Conservation (phyloP, 2,113 vertebrate species). For the Cavia aperea region DNA sequence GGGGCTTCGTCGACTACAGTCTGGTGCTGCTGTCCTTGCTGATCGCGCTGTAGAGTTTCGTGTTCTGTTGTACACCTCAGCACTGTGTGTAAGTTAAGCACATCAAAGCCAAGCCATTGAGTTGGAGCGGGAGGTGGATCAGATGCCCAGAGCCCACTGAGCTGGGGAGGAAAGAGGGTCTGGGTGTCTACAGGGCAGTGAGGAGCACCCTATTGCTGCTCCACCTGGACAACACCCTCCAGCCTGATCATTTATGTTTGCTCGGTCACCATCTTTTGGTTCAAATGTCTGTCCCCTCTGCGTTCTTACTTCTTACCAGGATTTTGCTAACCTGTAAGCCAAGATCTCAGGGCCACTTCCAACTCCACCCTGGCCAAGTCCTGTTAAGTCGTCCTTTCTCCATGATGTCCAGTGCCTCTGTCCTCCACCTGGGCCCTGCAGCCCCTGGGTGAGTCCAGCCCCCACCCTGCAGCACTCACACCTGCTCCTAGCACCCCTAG, state of each 20-base stretch:
- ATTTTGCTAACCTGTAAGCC: neutral
- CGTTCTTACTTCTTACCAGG: neutral
- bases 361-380: neutral
- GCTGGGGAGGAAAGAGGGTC: accelerated
- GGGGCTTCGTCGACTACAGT: neutral
- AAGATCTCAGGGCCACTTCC: neutral
- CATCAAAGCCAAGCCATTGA: neutral
- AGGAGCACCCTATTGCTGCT: neutral
- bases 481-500: too few species aligned
- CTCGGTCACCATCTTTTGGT: neutral
- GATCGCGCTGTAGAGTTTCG: neutral
- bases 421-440: neutral
- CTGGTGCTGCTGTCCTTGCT: neutral
- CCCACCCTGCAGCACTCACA: too few species aligned
- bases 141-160: neutral
- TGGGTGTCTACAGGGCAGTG: neutral
- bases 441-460: neutral
- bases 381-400: neutral
- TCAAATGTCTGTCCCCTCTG: neutral
- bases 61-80: neutral
- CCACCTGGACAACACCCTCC: neutral
- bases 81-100: too few species aligned
- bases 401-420: too few species aligned
- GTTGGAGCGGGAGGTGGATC: too few species aligned
- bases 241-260: neutral